Percentiles rank a stretch among this genome's conserved stretches.
These are phyloP conservation scores for Cinclus mexicanus DNA, from an alignment of 2,113 vertebrate genomes.

Conservation along the genomic window DNA sequence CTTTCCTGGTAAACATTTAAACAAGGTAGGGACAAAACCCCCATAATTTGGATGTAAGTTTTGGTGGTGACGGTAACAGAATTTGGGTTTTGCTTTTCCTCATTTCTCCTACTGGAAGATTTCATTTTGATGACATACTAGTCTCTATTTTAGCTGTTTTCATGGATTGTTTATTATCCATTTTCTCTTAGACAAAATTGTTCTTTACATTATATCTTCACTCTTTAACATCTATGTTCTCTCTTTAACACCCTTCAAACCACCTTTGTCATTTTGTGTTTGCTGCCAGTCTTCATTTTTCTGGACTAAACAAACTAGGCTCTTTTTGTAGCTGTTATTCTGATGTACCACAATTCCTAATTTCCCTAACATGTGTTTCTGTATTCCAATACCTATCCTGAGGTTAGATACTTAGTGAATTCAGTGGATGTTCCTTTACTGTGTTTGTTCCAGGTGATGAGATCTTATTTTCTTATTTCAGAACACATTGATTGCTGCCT, in stretches of 20 bases:
- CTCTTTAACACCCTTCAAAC: not conserved
- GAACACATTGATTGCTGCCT: not conserved
- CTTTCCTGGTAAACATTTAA: not conserved
- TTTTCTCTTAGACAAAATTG: not conserved
- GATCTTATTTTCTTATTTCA: not conserved
- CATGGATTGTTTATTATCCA: not conserved
- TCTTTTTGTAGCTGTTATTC: not conserved
- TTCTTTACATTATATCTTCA: not conserved
- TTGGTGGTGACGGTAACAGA: not conserved
- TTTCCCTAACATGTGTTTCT: not conserved
- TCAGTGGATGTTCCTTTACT: not conserved
- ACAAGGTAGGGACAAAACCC: not conserved
- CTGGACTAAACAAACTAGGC: not conserved
- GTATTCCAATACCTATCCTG: not conserved
- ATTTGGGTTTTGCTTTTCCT: not conserved
- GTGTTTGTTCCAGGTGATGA: not conserved
- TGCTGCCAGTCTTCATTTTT: not conserved
- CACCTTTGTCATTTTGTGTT: not conserved
- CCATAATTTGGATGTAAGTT: not conserved
- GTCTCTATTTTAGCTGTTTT: not conserved
- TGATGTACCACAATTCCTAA: not conserved
- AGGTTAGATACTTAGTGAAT: not conserved
- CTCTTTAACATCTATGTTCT: not conserved
- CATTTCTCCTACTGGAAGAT: not conserved
- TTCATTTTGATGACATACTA: not conserved